phyloP scores from a whole-genome alignment of 1,140 invertebrate species.

The Ceratosolen solmsi region DNA sequence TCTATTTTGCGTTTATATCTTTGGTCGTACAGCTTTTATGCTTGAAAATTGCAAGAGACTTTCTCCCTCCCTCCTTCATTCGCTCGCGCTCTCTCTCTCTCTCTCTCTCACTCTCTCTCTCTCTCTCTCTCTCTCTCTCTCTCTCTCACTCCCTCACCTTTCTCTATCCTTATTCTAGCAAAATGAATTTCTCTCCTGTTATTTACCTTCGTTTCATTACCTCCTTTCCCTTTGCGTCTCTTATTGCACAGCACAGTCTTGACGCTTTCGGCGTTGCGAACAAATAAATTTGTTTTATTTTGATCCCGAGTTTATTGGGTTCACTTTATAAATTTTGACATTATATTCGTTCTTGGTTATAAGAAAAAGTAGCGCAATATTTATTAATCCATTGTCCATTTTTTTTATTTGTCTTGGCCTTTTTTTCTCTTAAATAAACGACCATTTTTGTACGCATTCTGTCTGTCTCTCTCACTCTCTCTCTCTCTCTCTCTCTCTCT shows the following conservation, averaged over 20 bases:
- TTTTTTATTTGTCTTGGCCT: too few relatives aligned
- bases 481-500: too few relatives aligned
- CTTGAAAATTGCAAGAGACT: background rate
- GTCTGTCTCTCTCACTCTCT: too few relatives aligned
- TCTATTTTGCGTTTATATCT: background rate
- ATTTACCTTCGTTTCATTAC: constrained; percentile 44
- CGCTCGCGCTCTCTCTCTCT: background rate
- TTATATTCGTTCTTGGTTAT: background rate
- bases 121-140: background rate
- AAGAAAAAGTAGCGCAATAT: too few relatives aligned
- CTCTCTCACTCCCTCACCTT: background rate
- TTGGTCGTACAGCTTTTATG: background rate
- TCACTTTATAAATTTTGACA: background rate
- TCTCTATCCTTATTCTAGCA: constrained; percentile 2
- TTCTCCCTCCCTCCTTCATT: background rate
- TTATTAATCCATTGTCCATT: background rate
- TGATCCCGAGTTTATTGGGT: background rate
- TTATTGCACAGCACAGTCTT: background rate
- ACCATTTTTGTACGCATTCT: too few relatives aligned
- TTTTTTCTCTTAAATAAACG: background rate
- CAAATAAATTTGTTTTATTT: constrained; percentile 10
- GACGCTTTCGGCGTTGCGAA: background rate
- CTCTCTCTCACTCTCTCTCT: background rate
- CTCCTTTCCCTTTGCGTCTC: background rate
- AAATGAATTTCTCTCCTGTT: constrained; percentile 29